Evolutionary conservation across 2,888 invertebrate genomes (phyloP).

Genomic region (Dimorphilus gyrociliatus): DNA sequence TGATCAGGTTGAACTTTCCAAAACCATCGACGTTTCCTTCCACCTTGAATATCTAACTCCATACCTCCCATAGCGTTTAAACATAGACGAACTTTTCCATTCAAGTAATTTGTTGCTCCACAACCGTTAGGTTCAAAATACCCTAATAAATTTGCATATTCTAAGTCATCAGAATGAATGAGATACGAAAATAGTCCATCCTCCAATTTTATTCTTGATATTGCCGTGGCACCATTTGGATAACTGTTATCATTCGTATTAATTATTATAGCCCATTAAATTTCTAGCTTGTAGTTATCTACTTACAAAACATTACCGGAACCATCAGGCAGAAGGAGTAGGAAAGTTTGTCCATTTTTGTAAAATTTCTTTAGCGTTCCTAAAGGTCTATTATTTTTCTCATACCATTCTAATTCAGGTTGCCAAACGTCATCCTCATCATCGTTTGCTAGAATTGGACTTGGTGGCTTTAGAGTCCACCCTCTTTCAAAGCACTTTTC

Average conservation of each 20-base stretch:
- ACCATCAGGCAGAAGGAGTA: conserved; percentile 33
- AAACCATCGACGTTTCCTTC: conserved; percentile 22
- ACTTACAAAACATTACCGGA: conserved; percentile 35
- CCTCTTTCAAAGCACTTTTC: conserved; percentile 34
- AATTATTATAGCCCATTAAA: no score
- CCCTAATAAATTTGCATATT: conserved; percentile 14
- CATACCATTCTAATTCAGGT: neutral
- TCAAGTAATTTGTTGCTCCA: conserved; percentile 22
- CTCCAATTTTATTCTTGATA: conserved; percentile 18
- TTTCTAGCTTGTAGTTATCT: no score
- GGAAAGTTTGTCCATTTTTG: conserved; percentile 16
- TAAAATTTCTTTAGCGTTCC: conserved; percentile 5
- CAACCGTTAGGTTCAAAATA: conserved; percentile 28
- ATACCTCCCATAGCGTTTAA: conserved; percentile 28
- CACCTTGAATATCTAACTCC: conserved; percentile 25
- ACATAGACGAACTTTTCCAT: conserved; percentile 23
- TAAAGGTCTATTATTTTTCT: neutral
- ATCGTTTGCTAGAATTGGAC: conserved; percentile 12
- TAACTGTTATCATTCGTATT: conserved; percentile 19
- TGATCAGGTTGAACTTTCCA: conserved; percentile 29
- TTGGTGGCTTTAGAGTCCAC: conserved; percentile 31
- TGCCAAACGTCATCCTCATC: conserved; percentile 16
- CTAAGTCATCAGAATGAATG: conserved; percentile 18
- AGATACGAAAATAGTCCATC: conserved; percentile 25
- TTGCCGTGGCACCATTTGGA: conserved; percentile 26